phyloP scores from a whole-genome alignment of 2,113 vertebrate species.

The Grammatotria lemairii region DNA sequence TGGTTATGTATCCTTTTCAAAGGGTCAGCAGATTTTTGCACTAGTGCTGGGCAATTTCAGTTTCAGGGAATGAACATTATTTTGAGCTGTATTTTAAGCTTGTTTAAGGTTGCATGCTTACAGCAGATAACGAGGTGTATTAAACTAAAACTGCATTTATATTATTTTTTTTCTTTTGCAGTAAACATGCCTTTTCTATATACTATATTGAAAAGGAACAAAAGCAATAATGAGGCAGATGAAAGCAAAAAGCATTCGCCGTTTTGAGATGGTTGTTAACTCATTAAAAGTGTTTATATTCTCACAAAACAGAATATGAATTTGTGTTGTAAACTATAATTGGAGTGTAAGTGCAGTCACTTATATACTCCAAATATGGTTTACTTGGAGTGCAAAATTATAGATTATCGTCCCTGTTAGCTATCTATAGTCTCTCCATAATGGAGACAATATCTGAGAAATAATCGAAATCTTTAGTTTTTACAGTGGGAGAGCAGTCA shows the following conservation, averaged over 20 bases:
- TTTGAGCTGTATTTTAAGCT: background rate
- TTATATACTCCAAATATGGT: background rate
- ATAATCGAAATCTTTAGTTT: background rate
- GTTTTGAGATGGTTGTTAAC: background rate
- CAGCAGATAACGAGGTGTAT: background rate
- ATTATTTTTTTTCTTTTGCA: background rate
- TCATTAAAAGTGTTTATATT: background rate
- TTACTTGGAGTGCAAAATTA: background rate
- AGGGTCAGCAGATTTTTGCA: slow-evolving; percentile 61
- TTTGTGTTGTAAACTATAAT: background rate
- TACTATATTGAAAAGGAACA: background rate
- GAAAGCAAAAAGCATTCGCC: background rate
- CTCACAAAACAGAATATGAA: background rate
- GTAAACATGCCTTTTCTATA: slow-evolving; percentile 15
- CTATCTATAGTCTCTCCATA: background rate
- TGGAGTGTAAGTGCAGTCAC: background rate
- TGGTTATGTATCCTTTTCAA: slow-evolving; percentile 70
- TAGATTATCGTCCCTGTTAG: background rate
- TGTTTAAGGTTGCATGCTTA: slow-evolving; percentile 38
- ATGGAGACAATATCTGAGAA: background rate
- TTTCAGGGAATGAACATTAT: background rate
- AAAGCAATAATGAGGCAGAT: background rate
- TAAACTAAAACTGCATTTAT: background rate
- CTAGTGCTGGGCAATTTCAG: slow-evolving; percentile 44
- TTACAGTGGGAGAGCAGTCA: background rate